A percentile compares a stretch with the other conserved stretches of the same genome.
Conservation (phyloP, 2,888 invertebrate genomes). For the Trichogramma dendrolimi region DNA sequence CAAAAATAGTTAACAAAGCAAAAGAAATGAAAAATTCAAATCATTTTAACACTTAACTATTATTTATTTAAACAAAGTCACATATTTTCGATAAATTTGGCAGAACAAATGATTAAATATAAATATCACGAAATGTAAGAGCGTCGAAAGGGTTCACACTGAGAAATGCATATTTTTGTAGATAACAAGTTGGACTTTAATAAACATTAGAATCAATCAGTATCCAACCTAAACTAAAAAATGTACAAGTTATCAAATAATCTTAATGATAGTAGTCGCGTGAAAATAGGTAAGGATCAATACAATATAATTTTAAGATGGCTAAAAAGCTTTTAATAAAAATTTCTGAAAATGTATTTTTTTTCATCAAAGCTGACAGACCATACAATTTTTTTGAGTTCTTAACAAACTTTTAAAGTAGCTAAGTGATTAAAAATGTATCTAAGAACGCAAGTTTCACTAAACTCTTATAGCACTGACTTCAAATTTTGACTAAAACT, state of each 20-base stretch:
- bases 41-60: conserved; percentile 24
- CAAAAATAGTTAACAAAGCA: background rate
- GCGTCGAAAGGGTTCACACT: conserved; percentile 25
- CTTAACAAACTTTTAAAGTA: conserved; percentile 4
- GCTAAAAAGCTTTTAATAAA: background rate
- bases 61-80: conserved; percentile 25
- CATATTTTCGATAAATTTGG: conserved; percentile 18
- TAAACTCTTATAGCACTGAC: conserved; percentile 3
- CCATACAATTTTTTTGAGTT: background rate
- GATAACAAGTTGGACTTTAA: conserved; percentile 27
- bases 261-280: too few species aligned
- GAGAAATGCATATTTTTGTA: conserved; percentile 36
- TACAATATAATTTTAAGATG: too few species aligned
- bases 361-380: background rate
- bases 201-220: too few species aligned
- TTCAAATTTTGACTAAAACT: conserved; percentile 8
- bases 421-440: conserved; percentile 9
- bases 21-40: background rate
- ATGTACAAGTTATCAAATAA: too few species aligned
- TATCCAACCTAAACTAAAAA: too few species aligned
- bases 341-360: background rate
- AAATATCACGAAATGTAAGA: conserved; percentile 14
- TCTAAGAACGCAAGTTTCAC: conserved; percentile 4
- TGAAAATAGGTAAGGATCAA: too few species aligned
- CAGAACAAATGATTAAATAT: conserved; percentile 9